phyloP scores from a whole-genome alignment of 2,888 invertebrate species.

The Thera obeliscata region DNA sequence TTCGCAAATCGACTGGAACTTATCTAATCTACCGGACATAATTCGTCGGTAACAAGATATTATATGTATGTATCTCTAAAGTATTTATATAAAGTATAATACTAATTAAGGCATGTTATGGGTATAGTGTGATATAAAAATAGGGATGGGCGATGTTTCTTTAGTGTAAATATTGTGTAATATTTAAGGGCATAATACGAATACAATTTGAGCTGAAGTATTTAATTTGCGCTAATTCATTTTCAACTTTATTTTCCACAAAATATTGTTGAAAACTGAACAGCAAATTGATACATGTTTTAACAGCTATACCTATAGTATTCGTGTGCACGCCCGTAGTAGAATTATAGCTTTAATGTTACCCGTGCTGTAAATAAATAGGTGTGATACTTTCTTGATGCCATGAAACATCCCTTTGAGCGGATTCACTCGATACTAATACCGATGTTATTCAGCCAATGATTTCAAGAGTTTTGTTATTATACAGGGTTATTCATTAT shows the following conservation, averaged over 20 bases:
- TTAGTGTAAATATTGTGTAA: conserved; percentile 39
- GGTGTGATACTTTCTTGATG: conserved; percentile 72
- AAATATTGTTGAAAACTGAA: conserved; percentile 7
- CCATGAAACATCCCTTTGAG: conserved; percentile 60
- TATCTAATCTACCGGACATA: conserved; percentile 6
- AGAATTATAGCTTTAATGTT: conserved; percentile 71
- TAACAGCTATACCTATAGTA: conserved; percentile 4
- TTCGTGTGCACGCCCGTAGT: conserved; percentile 35
- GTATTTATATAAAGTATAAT: conserved; percentile 12
- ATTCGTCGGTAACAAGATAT: conserved; percentile 15
- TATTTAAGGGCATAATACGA: conserved; percentile 22
- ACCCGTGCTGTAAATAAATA: conserved; percentile 71
- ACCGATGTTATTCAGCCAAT: neutral
- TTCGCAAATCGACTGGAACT: conserved; percentile 1
- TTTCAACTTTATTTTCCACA: conserved; percentile 8
- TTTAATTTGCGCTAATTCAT: neutral
- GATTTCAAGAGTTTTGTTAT: no score
- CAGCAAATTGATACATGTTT: neutral
- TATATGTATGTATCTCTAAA: conserved; percentile 34
- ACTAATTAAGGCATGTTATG: conserved; percentile 28
- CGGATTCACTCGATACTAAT: conserved; percentile 28
- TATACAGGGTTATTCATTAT: no score
- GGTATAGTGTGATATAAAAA: conserved; percentile 40
- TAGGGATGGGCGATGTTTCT: conserved; percentile 38
- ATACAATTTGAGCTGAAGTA: neutral